Conservation (phyloP, 2,888 invertebrate genomes). For the Acronicta alni region DNA sequence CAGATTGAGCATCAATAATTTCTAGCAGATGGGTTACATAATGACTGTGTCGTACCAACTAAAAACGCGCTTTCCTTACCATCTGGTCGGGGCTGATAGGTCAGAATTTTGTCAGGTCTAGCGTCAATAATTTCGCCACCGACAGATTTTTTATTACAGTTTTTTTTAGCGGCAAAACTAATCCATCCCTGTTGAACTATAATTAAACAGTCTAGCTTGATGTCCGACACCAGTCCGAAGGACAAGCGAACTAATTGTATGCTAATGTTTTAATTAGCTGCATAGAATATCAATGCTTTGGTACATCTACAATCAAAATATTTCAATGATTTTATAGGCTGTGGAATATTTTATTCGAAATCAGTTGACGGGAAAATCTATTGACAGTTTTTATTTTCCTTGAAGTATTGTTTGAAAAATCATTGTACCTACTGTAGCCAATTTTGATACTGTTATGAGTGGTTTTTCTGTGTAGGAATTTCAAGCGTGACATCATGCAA, state of each 20-base stretch:
- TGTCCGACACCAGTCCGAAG: constrained; percentile 36
- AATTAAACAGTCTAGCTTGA: constrained; percentile 16
- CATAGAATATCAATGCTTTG: constrained; percentile 40
- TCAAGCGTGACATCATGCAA: no score
- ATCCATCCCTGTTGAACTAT: constrained; percentile 26
- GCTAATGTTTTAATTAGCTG: constrained; percentile 46
- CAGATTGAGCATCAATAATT: no score
- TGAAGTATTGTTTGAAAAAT: constrained; percentile 1
- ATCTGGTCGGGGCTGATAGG: no score
- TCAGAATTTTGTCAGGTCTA: no score
- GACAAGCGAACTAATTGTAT: constrained; percentile 54
- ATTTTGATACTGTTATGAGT: no score
- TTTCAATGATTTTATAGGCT: constrained; percentile 37
- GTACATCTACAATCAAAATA: constrained; percentile 26
- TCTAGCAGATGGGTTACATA: no score
- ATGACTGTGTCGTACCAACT: no score
- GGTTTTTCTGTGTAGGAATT: no score
- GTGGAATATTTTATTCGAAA: constrained; percentile 15
- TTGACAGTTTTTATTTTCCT: constrained; percentile 13
- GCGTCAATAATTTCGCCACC: no score
- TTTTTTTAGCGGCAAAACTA: not conserved
- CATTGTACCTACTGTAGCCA: no score
- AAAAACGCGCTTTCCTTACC: no score
- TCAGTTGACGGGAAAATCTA: constrained; percentile 28
- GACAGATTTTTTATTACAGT: no score